Conservation (phyloP, 2,113 vertebrate species). For the human region GRCh38 chr18:57940001-57940500, state of each 20-base stretch:
- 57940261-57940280: neutral
- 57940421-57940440: neutral
- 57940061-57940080: no score
- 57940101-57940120: neutral
- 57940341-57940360: neutral
- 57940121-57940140: neutral
- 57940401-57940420: neutral
- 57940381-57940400: neutral
- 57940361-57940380: neutral
- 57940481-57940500: conserved; percentile 27
- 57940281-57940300: neutral
- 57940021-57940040: no score
- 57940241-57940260: neutral
- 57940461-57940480: neutral
- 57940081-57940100: no score
- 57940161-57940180: no score
- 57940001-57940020: no score
- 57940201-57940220: neutral
- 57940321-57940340: neutral
- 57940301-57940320: neutral
- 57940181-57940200: neutral
- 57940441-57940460: neutral
- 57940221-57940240: neutral
- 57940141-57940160: neutral
- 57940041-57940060: no score